phyloP scores from a whole-genome alignment of 2,113 vertebrate species.

The Chiloscyllium plagiosum region DNA sequence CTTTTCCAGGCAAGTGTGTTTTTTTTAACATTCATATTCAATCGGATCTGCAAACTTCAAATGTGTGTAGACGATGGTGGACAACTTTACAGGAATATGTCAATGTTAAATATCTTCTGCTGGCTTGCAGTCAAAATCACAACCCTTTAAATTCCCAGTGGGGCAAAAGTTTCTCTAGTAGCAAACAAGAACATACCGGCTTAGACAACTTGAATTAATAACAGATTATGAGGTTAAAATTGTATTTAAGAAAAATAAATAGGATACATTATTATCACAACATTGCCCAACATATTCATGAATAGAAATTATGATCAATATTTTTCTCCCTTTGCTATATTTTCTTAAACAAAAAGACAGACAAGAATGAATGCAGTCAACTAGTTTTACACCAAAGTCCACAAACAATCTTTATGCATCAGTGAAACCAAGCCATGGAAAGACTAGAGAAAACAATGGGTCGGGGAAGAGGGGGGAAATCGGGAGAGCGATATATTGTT shows the following conservation, averaged over 20 bases:
- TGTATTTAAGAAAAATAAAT: not conserved
- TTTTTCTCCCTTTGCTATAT: not conserved
- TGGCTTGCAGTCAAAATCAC: not conserved
- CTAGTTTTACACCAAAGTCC: not conserved
- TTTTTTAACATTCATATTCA: not conserved
- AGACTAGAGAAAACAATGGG: not conserved
- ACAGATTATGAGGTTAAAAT: not conserved
- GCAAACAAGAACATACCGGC: too few relatives aligned
- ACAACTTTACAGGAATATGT: not conserved
- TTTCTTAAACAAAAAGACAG: not conserved
- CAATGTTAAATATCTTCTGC: not conserved
- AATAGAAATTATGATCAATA: not conserved
- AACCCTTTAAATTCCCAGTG: not conserved
- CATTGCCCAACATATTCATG: not conserved
- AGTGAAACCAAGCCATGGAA: not conserved
- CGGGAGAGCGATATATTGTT: not conserved
- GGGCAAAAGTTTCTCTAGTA: not conserved
- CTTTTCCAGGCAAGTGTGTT: not conserved
- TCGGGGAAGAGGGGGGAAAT: too few relatives aligned
- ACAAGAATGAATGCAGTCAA: not conserved
- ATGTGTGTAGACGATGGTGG: not conserved
- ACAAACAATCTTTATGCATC: not conserved
- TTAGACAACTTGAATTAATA: not conserved
- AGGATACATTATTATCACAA: not conserved
- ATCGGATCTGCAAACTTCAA: not conserved